A percentile compares a stretch with the other conserved stretches of the same genome.
These are phyloP conservation scores for Hyposoter dolosus DNA, from an alignment of 2,888 invertebrate species.

Conservation along the genomic window DNA sequence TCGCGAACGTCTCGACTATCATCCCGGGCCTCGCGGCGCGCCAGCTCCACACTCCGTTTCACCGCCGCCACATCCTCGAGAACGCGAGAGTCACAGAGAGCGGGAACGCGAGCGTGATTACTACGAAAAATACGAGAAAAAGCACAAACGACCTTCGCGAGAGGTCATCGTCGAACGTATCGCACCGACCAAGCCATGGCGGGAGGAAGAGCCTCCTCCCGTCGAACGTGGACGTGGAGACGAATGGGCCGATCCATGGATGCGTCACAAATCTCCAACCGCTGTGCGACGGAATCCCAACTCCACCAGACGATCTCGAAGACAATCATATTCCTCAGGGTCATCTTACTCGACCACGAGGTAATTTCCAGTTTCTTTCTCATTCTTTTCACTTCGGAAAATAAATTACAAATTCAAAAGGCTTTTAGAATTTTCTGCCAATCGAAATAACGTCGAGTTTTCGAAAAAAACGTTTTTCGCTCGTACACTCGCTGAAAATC, in stretches of 20 bases:
- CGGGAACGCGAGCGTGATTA: conserved; percentile 82
- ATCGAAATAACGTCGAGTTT: neutral
- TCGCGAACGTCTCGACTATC: conserved; percentile 82
- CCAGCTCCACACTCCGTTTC: conserved; percentile 81
- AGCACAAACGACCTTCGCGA: conserved; percentile 87
- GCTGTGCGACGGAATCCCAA: conserved; percentile 78
- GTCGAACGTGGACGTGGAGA: conserved; percentile 87
- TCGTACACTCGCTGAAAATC: no score
- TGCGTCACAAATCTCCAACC: conserved; percentile 89
- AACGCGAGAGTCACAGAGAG: conserved; percentile 79
- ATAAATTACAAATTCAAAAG: neutral
- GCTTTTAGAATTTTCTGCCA: neutral
- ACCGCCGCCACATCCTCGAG: conserved; percentile 81
- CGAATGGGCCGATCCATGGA: conserved; percentile 99
- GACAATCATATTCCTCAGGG: conserved; percentile 90
- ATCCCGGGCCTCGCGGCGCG: conserved; percentile 76
- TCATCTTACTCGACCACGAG: conserved; percentile 89
- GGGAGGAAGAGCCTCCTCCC: conserved; percentile 81
- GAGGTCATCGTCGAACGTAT: conserved; percentile 93
- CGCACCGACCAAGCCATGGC: conserved; percentile 82
- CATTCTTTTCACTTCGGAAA: neutral
- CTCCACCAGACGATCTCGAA: conserved; percentile 81
- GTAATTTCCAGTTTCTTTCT: conserved; percentile 78
- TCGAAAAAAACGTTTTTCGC: neutral
- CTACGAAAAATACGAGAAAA: conserved; percentile 84